Conservation (phyloP, 2,797 vertebrate species). For the Macrochelys suwanniensis region DNA sequence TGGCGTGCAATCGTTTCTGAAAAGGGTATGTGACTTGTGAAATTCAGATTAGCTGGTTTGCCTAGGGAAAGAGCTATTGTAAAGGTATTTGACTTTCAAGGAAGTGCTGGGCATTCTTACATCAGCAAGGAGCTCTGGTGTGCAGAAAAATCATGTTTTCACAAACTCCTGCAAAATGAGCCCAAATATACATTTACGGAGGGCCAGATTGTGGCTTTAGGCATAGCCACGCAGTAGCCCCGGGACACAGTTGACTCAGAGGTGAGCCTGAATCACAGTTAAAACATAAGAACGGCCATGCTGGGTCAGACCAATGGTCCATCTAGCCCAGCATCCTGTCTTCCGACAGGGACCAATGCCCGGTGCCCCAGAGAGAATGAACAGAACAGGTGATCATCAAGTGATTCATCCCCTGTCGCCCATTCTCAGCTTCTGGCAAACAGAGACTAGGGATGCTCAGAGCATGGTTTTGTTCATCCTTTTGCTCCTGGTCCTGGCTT, state of each 20-base stretch:
- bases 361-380: too few species aligned
- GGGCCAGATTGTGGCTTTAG: neutral
- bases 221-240: fast-evolving
- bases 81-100: neutral
- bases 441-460: too few species aligned
- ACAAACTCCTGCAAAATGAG: neutral
- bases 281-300: too few species aligned
- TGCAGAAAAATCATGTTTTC: neutral
- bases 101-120: neutral
- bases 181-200: fast-evolving
- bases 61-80: neutral
- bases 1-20: neutral
- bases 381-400: too few species aligned
- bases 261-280: neutral
- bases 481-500: too few species aligned
- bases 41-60: neutral
- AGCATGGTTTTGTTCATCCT: too few species aligned
- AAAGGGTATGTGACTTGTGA: neutral
- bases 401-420: too few species aligned
- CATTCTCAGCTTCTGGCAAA: too few species aligned
- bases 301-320: too few species aligned
- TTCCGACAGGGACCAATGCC: too few species aligned
- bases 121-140: fast-evolving
- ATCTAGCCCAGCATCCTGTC: too few species aligned
- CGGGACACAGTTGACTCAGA: neutral